phyloP scores from a whole-genome alignment of 1,140 invertebrate genomes.

The Aethina tumida region DNA sequence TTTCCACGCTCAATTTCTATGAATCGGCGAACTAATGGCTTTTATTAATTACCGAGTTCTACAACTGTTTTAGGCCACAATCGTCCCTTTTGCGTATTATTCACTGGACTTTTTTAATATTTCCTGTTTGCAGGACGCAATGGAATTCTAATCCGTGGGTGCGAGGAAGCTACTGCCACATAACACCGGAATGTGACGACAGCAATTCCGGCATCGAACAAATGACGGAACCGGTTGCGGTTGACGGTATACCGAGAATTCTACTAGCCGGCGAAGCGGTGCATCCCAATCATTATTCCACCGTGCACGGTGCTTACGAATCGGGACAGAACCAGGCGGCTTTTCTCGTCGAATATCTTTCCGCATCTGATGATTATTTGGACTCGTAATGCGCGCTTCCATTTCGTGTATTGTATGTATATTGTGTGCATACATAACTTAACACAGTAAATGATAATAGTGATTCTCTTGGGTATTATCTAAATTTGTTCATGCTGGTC shows the following conservation, averaged over 20 bases:
- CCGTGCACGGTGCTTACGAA: constrained; percentile 58
- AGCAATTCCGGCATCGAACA: constrained; percentile 10
- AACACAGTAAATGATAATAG: no score
- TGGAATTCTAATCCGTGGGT: constrained; percentile 55
- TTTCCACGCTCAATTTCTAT: no score
- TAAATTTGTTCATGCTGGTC: no score
- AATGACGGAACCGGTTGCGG: constrained; percentile 16
- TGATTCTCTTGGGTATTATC: no score
- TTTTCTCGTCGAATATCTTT: constrained; percentile 29
- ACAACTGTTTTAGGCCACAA: background rate
- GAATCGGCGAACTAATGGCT: no score
- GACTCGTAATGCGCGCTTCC: no score
- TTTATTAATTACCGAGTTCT: background rate
- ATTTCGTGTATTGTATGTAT: no score
- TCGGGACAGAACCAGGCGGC: constrained; percentile 44
- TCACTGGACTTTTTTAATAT: background rate
- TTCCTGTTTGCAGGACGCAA: constrained; percentile 40
- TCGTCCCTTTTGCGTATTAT: background rate
- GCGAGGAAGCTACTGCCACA: constrained; percentile 55
- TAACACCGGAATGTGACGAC: constrained; percentile 42
- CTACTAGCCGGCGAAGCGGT: constrained; percentile 67
- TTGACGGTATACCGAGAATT: constrained; percentile 39
- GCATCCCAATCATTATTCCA: constrained; percentile 58
- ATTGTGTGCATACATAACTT: no score
- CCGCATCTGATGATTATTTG: no score